Evolutionary conservation across 2,888 invertebrate species (phyloP), one percentile per base, ranked within the genome.

Genomic region (Gymnocheta viridis): DNA sequence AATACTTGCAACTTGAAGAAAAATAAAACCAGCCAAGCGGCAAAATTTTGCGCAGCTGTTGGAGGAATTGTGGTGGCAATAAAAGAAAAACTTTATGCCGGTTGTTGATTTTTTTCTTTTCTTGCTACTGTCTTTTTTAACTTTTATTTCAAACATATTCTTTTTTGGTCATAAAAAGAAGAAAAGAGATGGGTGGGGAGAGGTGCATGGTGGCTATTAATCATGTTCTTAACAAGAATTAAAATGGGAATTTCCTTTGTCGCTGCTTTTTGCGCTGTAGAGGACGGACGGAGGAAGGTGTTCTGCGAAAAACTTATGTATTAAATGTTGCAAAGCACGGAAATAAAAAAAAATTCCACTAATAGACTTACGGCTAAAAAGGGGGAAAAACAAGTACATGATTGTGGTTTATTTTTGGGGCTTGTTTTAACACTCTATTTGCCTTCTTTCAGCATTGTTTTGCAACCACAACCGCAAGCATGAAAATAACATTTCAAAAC

Each of bases 21-120:
- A 69, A 70, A 47, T 67, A 58, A 47, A 82, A 44, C 29, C 82
- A 82, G 54, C 77, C 73, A 81, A 84, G 84, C 81, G 84, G 67
- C 77, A 81, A 81, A 81, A 80, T 84, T 44, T 81, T 78, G 73
- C 62, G 81, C 77, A 84, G 80, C 80, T 84, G 83, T 84, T 84
- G 76, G 67, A 49, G 64, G 62, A 49, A 72, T 72, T 70, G 82
- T 66, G 74, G 74, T 80, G 76, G 80, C 77, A 70, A 77, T 72
- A 82, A 82, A 82, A 72, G 47, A 27, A 44, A 82, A 66, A 60
- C 67, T 67, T 78, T 66, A 67, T 73, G 78, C 69, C 78, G 77
- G 78, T 64, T 69, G 62, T 64, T 51, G 54, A 54, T 54, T 79
- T 70, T 69, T 49, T 27, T 41, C 4, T 35, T 35, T 12, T 14